Evolutionary conservation across 2,797 vertebrate genomes (phyloP).

Genomic region (Pseudochirops cupreus): DNA sequence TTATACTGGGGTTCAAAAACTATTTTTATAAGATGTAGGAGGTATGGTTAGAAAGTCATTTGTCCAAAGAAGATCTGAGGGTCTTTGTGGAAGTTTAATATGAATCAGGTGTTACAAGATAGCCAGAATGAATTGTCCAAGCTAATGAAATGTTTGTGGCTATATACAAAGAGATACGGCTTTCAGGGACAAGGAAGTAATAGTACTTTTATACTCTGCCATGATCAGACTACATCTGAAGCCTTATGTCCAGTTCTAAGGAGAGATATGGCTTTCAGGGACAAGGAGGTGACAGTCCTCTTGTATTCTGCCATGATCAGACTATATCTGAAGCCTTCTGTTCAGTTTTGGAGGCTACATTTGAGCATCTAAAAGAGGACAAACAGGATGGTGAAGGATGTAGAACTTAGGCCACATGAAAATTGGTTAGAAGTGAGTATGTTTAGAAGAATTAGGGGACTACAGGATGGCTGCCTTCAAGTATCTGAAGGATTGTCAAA

Average conservation of each 20-base stretch:
- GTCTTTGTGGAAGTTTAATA: background rate
- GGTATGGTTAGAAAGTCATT: background rate
- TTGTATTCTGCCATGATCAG: background rate
- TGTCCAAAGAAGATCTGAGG: background rate
- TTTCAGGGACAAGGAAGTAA: too few species aligned
- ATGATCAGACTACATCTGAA: too few species aligned
- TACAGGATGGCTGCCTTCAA: too few species aligned
- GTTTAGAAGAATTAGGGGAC: background rate
- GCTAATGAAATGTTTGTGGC: background rate
- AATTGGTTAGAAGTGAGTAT: background rate
- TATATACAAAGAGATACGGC: background rate
- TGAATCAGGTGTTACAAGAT: background rate
- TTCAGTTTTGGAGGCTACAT: background rate
- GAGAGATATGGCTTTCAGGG: background rate
- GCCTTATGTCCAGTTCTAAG: too few species aligned
- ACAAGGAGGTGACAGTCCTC: background rate
- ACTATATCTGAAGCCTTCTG: background rate
- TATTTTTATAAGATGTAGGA: background rate
- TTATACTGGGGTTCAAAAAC: background rate
- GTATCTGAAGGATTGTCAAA: background rate
- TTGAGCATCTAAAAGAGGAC: background rate
- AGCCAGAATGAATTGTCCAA: background rate
- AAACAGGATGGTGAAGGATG: background rate
- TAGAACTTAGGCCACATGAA: background rate
- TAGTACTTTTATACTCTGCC: too few species aligned